Evolutionary conservation across 2,888 invertebrate genomes (phyloP), one percentile per base, ranked within the genome.

Genomic region (Cremastinae sp.): DNA sequence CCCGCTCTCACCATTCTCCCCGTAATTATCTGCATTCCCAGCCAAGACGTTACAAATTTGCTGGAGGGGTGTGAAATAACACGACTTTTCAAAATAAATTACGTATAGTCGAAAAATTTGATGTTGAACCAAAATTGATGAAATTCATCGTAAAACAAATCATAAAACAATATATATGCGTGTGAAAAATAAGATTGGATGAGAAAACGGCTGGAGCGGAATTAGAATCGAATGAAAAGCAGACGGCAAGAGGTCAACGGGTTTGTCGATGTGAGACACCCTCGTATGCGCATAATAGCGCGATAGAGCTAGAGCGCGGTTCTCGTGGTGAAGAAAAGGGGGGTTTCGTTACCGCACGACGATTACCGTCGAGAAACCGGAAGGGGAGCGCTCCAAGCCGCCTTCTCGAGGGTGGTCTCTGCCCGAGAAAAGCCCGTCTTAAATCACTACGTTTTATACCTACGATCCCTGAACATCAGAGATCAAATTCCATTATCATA

Each of bases 311-410:
- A 73, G 73, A 65, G 65, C 65, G 69, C 54, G 59, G 59, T 54
- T 70, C 68, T 74, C 70, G 74, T 51, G 68, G 74, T 54, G 43
- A 38, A 74, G 70, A 45, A 70, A 43, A 61, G 72, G 72, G 68
- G 74, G 70, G 70, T 70, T 70, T 62, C 28, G 70, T 70, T 74
- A 74, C 69, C 74, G 28, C 28, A 70, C 74, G 74, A 74, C 65
- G 70, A 77, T 77, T 77, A 77, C 62, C 66, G 45, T 28, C 72
- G 72, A 49, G 54, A 65, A 74, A 77, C 65, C 77, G 74, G 74
- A 77, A 77, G 77, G 74, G 77, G 77, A 54, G 74, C 59, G 74
- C n/a, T n/a, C n/a, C n/a, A n/a, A n/a, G n/a, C n/a, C n/a, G n/a
- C 54, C 54, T 47, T 61, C 64, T 10, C 34, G 64, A 45, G 45